A percentile compares a stretch with the other conserved stretches of the same genome.
Conservation (phyloP, 2,113 vertebrate species). For the Equus przewalskii region DNA sequence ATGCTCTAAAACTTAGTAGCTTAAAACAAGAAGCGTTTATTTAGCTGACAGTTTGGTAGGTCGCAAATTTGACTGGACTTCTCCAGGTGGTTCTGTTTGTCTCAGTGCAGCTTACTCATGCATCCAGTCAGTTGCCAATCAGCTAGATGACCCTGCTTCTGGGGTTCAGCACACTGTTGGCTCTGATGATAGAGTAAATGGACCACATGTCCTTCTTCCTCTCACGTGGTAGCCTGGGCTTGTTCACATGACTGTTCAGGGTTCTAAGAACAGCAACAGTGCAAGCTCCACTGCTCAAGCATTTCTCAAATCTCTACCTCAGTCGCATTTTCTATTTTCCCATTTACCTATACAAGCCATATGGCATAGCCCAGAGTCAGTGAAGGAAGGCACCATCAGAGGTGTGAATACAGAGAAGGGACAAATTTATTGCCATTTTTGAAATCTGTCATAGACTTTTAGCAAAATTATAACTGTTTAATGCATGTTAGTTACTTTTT, state of each 20-base stretch:
- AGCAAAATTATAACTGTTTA: not conserved
- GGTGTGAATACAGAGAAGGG: not conserved
- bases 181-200: not conserved
- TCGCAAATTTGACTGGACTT: not conserved
- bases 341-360: not conserved
- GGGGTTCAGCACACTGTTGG: not conserved
- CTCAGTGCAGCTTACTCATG: not conserved
- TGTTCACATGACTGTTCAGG: not conserved
- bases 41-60: conserved; percentile 14
- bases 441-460: not conserved
- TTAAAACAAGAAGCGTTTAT: conserved; percentile 34
- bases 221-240: not conserved
- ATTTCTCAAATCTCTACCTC: not conserved
- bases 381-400: not conserved
- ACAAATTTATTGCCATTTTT: not conserved
- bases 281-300: not conserved
- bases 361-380: not conserved
- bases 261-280: not conserved
- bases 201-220: not conserved
- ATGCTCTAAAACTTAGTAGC: not conserved
- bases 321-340: conserved; percentile 34
- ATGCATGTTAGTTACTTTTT: not conserved
- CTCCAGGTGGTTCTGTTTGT: not conserved
- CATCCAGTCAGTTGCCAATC: not conserved
- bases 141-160: not conserved